phyloP scores from a whole-genome alignment of 2,113 vertebrate species.

The Urocolius indicus region DNA sequence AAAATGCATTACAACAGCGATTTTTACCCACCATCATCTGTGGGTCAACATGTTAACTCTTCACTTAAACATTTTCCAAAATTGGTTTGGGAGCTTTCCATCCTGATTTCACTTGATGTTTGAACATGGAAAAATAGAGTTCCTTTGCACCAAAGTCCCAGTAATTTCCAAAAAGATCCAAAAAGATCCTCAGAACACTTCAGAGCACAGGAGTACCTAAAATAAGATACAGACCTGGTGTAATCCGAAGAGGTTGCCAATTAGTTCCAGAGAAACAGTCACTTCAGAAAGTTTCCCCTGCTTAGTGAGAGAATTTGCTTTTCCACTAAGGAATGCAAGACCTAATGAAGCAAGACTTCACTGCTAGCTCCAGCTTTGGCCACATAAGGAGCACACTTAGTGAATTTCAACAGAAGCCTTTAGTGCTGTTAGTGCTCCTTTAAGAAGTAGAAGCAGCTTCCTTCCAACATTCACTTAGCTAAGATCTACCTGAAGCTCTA shows the following conservation, averaged over 20 bases:
- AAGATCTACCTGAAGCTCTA: background rate
- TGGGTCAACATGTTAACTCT: background rate
- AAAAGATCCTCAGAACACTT: conserved; percentile 14
- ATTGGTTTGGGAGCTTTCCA: background rate
- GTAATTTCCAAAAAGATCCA: background rate
- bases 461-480: background rate
- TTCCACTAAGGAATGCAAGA: background rate
- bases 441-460: background rate
- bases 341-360: background rate
- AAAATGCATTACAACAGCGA: background rate
- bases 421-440: background rate
- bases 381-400: background rate
- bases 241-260: background rate
- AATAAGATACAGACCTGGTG: background rate
- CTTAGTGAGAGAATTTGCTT: background rate
- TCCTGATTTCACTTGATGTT: background rate
- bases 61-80: background rate
- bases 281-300: background rate
- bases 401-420: background rate
- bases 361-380: background rate
- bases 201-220: background rate
- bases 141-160: background rate
- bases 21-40: background rate
- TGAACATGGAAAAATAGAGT: background rate
- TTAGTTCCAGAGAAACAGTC: background rate